These are phyloP conservation scores for Gila orcuttii DNA, from an alignment of 2,113 vertebrate species.

Conservation along the genomic window DNA sequence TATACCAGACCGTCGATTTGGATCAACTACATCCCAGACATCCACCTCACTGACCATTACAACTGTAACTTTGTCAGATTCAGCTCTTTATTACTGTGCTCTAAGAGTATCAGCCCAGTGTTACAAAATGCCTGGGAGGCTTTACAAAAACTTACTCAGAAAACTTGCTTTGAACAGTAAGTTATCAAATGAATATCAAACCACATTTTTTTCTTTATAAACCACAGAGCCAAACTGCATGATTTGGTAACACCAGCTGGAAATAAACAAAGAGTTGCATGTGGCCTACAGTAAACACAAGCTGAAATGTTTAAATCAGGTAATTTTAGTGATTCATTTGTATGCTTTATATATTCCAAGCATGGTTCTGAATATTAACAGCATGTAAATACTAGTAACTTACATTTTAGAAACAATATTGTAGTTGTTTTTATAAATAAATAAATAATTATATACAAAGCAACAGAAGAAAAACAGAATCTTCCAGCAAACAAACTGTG, in stretches of 20 bases:
- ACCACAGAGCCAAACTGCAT: background rate
- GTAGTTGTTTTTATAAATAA: no score
- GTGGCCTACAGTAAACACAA: background rate
- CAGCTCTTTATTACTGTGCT: constrained; percentile 37
- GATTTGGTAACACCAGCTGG: constrained; percentile 1
- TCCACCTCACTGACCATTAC: constrained; percentile 16
- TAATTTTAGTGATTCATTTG: background rate
- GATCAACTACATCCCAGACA: background rate
- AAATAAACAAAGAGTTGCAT: background rate
- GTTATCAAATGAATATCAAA: background rate
- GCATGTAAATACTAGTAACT: no score
- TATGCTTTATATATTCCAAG: background rate
- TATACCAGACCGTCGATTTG: background rate
- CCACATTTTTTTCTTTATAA: background rate
- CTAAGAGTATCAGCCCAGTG: background rate
- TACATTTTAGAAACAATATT: no score
- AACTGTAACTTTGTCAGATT: background rate
- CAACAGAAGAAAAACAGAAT: no score
- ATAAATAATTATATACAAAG: no score
- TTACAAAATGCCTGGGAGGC: background rate
- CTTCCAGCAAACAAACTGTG: no score
- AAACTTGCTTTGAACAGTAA: background rate
- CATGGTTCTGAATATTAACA: background rate
- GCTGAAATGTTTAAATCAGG: background rate
- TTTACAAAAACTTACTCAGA: constrained; percentile 20